These are phyloP conservation scores for Andrena chrysosceles DNA, from an alignment of 2,888 invertebrate genomes.

Conservation along the genomic window DNA sequence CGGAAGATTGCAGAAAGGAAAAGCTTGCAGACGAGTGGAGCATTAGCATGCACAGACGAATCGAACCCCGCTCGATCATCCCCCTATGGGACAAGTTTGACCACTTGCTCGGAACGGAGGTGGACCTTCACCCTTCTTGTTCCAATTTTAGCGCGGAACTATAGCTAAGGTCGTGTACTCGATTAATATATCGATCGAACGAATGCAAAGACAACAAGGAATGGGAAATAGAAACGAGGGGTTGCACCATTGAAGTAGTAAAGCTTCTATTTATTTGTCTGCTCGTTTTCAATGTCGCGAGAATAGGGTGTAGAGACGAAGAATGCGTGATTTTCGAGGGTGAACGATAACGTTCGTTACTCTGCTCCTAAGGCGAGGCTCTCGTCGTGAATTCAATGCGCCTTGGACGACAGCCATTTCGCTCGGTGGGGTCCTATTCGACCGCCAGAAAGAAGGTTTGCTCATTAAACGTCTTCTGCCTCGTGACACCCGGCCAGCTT, in stretches of 20 bases:
- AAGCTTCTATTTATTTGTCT: too few relatives aligned
- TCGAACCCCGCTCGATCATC: background rate
- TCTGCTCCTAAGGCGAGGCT: slow-evolving; percentile 13
- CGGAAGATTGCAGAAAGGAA: background rate
- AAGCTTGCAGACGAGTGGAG: slow-evolving; percentile 35
- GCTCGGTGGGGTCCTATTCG: background rate
- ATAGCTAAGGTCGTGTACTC: slow-evolving; percentile 19
- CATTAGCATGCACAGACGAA: slow-evolving; percentile 24
- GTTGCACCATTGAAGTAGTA: too few relatives aligned
- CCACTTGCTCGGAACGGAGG: slow-evolving; percentile 23
- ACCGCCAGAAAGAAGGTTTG: slow-evolving; percentile 43
- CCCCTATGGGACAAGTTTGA: slow-evolving; percentile 16
- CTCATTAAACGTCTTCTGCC: slow-evolving; percentile 55
- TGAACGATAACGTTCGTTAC: slow-evolving; percentile 15
- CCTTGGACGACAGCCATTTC: slow-evolving; percentile 1
- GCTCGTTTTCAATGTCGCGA: too few relatives aligned
- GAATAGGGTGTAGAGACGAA: background rate
- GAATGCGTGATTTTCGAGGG: background rate
- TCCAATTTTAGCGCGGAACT: slow-evolving; percentile 43
- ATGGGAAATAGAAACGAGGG: background rate
- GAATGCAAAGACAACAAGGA: slow-evolving; percentile 1
- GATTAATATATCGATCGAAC: slow-evolving; percentile 34
- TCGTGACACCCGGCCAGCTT: slow-evolving; percentile 47
- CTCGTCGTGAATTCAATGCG: slow-evolving; percentile 25
- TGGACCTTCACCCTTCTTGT: slow-evolving; percentile 44